Evolutionary conservation across 2,888 invertebrate species (phyloP), one percentile per base, ranked within the genome.

Genomic region (Xylocampa areola): DNA sequence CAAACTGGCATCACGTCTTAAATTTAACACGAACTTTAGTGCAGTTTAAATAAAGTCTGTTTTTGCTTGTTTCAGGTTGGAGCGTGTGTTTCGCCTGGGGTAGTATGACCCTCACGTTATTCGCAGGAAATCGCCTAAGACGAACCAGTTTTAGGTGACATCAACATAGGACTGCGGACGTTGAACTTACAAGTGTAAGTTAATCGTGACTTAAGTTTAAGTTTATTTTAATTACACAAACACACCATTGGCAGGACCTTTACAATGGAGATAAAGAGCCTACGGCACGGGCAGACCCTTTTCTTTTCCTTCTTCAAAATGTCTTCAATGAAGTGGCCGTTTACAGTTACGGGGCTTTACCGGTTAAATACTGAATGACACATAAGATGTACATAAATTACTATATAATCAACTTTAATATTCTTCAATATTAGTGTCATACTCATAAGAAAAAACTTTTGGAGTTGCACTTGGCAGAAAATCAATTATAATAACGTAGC

Each of bases 121-220:
- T 67, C 74, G 64, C 80, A 88, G 90, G 90, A 90, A 89, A 86
- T 86, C 81, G 85, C 79, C 78, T 78, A 86, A 90, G 89, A 89
- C 84, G 78, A 68, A 71, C 76, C 80, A 84, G 87, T 86, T 85
- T 82, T 79, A 68, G 71, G 73, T 73, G 68, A 58, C 66, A 69
- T 74, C 62, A 64, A 62, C 73, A 68, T 57, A 29, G 44, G 16
- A 54, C 54, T 29, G 17, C 30, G 57, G 44, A 63, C 58, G 61
- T 40, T 54, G 35, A 30, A 55, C 53, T 51, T 35, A 48, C 49
- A 8, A 47, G 50, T 30, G 53, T 61, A 39, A 48, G 49, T 47
- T 60, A 45, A 39, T 55, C 54, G 45, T 54, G 40, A 62, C 25
- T 49, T 44, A n/a, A 48, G 39, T 35, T 50, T 13, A 37, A 62